phyloP scores from a whole-genome alignment of 2,113 vertebrate species.

The Pagrus major region DNA sequence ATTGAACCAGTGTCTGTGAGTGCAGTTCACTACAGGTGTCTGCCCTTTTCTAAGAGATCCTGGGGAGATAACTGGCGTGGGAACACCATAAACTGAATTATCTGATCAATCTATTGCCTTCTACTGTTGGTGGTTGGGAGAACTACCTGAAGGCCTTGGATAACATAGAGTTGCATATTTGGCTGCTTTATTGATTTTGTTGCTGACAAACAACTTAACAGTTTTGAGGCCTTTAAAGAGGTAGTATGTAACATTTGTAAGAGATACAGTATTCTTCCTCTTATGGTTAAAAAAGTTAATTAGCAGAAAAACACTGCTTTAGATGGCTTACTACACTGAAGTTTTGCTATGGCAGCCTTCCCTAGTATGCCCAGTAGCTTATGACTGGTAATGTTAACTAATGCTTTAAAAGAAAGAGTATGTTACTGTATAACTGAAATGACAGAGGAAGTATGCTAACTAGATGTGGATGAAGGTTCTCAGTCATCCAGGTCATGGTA shows the following conservation, averaged over 20 bases:
- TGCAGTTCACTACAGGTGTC: background rate
- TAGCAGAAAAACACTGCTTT: too few species aligned
- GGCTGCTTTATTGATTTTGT: background rate
- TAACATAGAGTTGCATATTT: background rate
- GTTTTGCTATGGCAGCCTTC: background rate
- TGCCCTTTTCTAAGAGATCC: background rate
- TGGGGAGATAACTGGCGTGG: constrained; percentile 3
- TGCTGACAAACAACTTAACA: background rate
- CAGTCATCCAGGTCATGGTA: too few species aligned
- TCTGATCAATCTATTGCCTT: background rate
- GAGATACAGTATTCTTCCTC: background rate
- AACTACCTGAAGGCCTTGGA: background rate
- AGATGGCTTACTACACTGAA: too few species aligned
- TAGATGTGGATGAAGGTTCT: too few species aligned
- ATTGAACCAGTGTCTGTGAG: background rate
- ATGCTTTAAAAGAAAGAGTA: too few species aligned
- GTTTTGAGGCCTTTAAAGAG: background rate
- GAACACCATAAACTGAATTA: constrained; percentile 7
- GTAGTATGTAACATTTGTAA: background rate
- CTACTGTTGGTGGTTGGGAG: background rate
- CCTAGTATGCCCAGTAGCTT: background rate
- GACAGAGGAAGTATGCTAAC: too few species aligned
- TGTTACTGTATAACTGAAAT: too few species aligned
- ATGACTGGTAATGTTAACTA: background rate
- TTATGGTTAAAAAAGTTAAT: too few species aligned